phyloP scores from a whole-genome alignment of 1,140 invertebrate species.

The Drosophila kikkawai region DNA sequence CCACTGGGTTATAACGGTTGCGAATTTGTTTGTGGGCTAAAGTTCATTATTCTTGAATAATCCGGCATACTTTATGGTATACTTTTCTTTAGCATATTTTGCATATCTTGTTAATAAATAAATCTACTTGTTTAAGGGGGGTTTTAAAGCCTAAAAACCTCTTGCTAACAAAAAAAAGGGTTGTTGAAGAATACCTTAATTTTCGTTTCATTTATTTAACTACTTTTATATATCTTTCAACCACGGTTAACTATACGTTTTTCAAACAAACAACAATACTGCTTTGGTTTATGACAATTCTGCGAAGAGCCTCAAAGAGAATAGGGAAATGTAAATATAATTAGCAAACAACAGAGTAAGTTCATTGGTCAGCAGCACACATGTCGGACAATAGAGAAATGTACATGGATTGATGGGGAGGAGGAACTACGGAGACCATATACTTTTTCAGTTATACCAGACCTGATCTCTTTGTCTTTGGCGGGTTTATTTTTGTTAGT shows the following conservation, averaged over 20 bases:
- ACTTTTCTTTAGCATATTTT: not conserved
- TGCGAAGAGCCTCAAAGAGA: constrained; percentile 46
- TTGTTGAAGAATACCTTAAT: not conserved
- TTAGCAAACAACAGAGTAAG: constrained; percentile 68
- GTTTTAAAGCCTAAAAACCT: not conserved
- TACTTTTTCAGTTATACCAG: constrained; percentile 1
- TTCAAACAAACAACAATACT: constrained; percentile 26
- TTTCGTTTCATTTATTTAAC: not conserved
- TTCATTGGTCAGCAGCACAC: constrained; percentile 67
- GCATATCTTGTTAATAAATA: not conserved
- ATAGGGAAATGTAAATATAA: constrained; percentile 69
- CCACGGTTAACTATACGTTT: constrained; percentile 33
- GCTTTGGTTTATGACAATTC: constrained; percentile 55
- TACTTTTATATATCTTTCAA: not conserved
- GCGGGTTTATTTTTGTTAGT: constrained; percentile 18
- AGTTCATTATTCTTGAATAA: not conserved
- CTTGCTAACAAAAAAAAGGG: not conserved
- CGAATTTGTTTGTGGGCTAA: not conserved
- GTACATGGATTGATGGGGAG: not conserved
- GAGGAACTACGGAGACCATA: constrained; percentile 1
- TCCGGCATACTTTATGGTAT: not conserved
- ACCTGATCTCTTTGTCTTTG: constrained; percentile 20
- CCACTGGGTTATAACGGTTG: constrained; percentile 20
- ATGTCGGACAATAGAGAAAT: constrained; percentile 9
- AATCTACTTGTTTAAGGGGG: too few relatives aligned